Percentiles rank a stretch among this genome's conserved stretches.
Evolutionary conservation across 1,140 invertebrate genomes (phyloP).

Genomic region (Micrasema longulum): DNA sequence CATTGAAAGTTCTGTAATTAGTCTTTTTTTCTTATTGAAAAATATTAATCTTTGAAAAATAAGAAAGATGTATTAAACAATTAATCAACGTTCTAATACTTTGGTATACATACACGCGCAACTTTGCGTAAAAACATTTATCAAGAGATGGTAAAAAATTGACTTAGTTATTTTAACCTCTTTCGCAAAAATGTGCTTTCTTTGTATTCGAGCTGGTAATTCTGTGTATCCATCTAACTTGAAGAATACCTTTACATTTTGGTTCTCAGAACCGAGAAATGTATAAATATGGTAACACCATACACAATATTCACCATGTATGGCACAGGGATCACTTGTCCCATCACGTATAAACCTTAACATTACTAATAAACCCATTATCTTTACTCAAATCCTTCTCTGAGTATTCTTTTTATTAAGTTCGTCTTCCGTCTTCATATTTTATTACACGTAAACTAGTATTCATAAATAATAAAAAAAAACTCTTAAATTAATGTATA

Average conservation of each 20-base stretch:
- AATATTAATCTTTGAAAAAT: conserved; percentile 37
- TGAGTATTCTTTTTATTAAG: conserved; percentile 34
- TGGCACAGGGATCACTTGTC: conserved; percentile 16
- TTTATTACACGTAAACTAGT: conserved; percentile 26
- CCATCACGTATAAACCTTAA: conserved; percentile 2
- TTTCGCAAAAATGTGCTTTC: neutral
- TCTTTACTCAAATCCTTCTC: conserved; percentile 2
- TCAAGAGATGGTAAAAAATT: conserved; percentile 40
- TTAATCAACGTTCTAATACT: conserved; percentile 31
- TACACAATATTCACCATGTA: conserved; percentile 4
- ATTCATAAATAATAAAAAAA: conserved; percentile 34
- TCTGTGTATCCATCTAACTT: conserved; percentile 7
- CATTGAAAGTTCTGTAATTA: neutral
- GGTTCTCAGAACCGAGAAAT: conserved; percentile 20
- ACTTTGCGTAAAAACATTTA: conserved; percentile 38
- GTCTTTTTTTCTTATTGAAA: conserved; percentile 21
- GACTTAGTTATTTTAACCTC: conserved; percentile 30
- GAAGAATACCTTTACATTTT: conserved; percentile 22
- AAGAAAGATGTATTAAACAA: conserved; percentile 35
- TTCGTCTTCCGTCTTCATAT: conserved; percentile 4
- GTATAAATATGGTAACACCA: conserved; percentile 34
- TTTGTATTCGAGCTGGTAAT: conserved; percentile 10
- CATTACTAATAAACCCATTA: conserved; percentile 19
- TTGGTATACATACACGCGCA: conserved; percentile 35
- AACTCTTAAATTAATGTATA: conserved; percentile 38